Conservation (phyloP, 2,797 vertebrate species). For the Crenuchus spilurus region DNA sequence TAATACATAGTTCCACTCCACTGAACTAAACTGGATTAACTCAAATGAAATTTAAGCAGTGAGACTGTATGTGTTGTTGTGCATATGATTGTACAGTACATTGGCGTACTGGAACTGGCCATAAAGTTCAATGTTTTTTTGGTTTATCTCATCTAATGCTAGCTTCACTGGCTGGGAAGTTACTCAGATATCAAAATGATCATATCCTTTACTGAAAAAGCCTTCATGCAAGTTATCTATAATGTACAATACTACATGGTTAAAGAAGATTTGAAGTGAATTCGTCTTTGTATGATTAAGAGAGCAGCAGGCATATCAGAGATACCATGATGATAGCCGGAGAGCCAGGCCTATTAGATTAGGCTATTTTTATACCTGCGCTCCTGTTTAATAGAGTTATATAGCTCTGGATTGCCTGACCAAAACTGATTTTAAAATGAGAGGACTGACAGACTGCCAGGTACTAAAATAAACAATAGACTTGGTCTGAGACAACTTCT, state of each 20-base stretch:
- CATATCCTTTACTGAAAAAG: no score
- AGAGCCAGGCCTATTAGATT: conserved; percentile 60
- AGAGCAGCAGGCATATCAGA: conserved; percentile 35
- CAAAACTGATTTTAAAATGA: conserved; percentile 56
- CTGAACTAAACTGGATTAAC: no score
- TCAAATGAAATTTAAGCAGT: no score
- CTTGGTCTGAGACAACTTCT: conserved; percentile 1
- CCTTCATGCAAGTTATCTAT: neutral
- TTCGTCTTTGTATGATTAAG: conserved; percentile 43
- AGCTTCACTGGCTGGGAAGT: no score
- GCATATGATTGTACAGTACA: no score
- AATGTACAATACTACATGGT: conserved; percentile 4
- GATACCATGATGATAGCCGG: conserved; percentile 41
- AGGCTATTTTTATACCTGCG: conserved; percentile 62
- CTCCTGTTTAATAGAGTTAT: conserved; percentile 60
- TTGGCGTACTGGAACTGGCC: no score
- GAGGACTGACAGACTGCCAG: conserved; percentile 48
- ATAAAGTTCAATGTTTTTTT: no score
- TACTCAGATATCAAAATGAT: no score
- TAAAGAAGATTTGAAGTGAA: conserved; percentile 4
- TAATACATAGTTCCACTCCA: no score
- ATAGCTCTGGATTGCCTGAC: conserved; percentile 49
- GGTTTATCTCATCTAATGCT: no score
- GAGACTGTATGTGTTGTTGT: no score
- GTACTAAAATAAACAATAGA: conserved; percentile 45